phyloP scores from a whole-genome alignment of 2,113 vertebrate genomes.

The Blennius ocellaris region DNA sequence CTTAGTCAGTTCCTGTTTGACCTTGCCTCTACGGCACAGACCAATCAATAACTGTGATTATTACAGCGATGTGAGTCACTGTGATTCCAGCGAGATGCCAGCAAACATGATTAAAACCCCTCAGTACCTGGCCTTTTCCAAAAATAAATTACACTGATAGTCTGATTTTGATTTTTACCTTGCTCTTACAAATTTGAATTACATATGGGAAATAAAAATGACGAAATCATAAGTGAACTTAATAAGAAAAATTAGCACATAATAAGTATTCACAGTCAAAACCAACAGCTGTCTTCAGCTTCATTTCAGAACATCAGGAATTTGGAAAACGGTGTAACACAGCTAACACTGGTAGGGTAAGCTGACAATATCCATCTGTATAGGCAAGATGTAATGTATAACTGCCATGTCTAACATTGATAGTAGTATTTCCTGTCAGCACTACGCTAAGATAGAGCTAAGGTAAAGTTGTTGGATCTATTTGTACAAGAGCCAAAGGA shows the following conservation, averaged over 20 bases:
- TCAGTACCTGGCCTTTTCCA: slow-evolving; percentile 43
- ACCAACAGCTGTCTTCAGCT: not conserved
- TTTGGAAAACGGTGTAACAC: not conserved
- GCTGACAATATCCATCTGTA: not conserved
- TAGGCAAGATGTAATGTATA: too few species aligned
- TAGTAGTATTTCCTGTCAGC: not conserved
- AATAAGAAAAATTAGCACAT: not conserved
- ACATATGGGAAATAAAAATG: not conserved
- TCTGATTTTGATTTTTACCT: not conserved
- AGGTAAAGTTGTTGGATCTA: too few species aligned
- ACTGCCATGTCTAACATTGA: too few species aligned
- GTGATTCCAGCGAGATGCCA: slow-evolving; percentile 60
- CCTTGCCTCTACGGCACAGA: slow-evolving; percentile 50
- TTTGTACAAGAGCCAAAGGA: too few species aligned
- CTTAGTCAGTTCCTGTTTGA: slow-evolving; percentile 47
- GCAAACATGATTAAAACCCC: slow-evolving; percentile 42
- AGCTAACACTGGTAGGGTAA: not conserved
- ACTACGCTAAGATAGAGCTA: not conserved
- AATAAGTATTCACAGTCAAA: not conserved
- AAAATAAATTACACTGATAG: slow-evolving; percentile 33
- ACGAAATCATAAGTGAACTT: not conserved
- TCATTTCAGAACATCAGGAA: not conserved
- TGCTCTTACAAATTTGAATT: not conserved
- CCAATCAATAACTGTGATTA: slow-evolving; percentile 71
- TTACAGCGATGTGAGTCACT: slow-evolving; percentile 66